These are phyloP conservation scores for Leptogaster cylindrica DNA, from an alignment of 2,888 invertebrate species.

Conservation along the genomic window DNA sequence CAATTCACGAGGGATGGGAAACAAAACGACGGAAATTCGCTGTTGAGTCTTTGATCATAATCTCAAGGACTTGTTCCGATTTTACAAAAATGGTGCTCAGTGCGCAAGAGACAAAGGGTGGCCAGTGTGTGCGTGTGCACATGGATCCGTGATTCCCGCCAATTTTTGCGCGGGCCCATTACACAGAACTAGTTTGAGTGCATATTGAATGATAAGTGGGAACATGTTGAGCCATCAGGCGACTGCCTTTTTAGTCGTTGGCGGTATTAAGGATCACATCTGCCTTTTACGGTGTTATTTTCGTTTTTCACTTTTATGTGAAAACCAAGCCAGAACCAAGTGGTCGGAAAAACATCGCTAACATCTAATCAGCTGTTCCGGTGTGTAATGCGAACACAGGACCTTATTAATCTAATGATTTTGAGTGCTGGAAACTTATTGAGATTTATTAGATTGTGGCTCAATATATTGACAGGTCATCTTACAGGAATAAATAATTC, in stretches of 20 bases:
- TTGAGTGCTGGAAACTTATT: too few relatives aligned
- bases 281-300: too few relatives aligned
- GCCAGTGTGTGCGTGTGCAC: background rate
- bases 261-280: conserved; percentile 7
- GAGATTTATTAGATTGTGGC: too few relatives aligned
- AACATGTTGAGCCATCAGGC: conserved; percentile 12
- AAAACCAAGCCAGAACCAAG: too few relatives aligned
- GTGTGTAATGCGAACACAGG: too few relatives aligned
- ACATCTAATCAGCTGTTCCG: too few relatives aligned
- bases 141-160: conserved; percentile 26
- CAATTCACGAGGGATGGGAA: background rate
- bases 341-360: too few relatives aligned
- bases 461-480: too few relatives aligned
- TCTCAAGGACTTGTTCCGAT: conserved; percentile 29
- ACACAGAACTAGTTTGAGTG: conserved; percentile 23
- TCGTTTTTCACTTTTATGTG: too few relatives aligned
- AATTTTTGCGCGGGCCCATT: conserved; percentile 28
- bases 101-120: background rate
- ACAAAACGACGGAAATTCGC: conserved; percentile 8
- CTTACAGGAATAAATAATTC: too few relatives aligned
- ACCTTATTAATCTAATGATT: too few relatives aligned
- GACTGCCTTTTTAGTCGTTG: background rate
- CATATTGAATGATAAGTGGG: conserved; percentile 3
- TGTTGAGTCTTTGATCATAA: background rate
- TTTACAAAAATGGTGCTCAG: background rate